phyloP scores from a whole-genome alignment of 2,113 vertebrate species.

The Smithornis capensis region DNA sequence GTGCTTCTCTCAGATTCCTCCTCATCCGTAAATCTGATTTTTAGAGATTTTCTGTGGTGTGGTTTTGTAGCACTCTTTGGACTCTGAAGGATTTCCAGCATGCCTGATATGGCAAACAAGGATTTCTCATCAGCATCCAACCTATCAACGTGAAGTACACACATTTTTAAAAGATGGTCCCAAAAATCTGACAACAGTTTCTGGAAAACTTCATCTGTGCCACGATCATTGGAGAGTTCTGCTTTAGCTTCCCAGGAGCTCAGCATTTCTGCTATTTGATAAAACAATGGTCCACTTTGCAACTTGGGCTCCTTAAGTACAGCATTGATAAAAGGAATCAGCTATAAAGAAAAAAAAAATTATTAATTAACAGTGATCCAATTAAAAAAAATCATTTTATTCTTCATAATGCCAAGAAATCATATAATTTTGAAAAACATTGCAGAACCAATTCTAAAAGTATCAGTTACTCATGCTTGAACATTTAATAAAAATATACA shows the following conservation, averaged over 20 bases:
- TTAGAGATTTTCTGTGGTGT: conserved; percentile 77
- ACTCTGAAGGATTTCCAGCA: conserved; percentile 86
- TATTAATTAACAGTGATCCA: background rate
- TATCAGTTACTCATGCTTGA: background rate
- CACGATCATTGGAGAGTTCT: conserved; percentile 30
- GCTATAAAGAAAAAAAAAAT: conserved; percentile 67
- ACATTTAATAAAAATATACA: background rate
- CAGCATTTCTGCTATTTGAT: conserved; percentile 83
- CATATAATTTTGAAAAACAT: background rate
- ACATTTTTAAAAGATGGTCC: conserved; percentile 81
- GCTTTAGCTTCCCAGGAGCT: conserved; percentile 88
- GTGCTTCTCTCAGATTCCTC: conserved; percentile 40
- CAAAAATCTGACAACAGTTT: conserved; percentile 85
- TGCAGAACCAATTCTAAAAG: background rate
- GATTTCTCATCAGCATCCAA: conserved; percentile 75
- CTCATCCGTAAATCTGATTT: conserved; percentile 80
- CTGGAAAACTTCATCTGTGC: conserved; percentile 66
- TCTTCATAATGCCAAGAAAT: background rate
- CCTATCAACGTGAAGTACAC: conserved; percentile 73
- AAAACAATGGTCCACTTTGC: conserved; percentile 85
- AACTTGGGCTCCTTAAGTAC: conserved; percentile 80
- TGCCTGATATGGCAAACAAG: conserved; percentile 80
- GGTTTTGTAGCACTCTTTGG: conserved; percentile 71
- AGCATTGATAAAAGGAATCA: conserved; percentile 81
- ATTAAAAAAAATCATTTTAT: background rate